Evolutionary conservation across 2,797 vertebrate genomes (phyloP).

Genomic region (Aselliscus stoliczkanus): DNA sequence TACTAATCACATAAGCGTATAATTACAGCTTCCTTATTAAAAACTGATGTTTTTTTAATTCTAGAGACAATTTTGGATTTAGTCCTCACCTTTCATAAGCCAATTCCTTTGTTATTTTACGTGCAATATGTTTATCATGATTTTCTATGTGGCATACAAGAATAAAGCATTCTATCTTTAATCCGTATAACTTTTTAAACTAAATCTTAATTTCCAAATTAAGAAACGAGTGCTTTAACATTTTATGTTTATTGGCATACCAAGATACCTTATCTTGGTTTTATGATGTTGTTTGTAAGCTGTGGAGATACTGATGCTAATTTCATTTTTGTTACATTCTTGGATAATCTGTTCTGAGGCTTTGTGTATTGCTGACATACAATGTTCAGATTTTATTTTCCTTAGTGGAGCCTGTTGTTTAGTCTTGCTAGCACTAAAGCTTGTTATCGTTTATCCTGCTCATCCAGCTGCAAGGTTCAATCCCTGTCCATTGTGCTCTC

Average conservation of each 20-base stretch:
- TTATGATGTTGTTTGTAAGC: slow-evolving; percentile 64
- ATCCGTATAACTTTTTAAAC: slow-evolving; percentile 60
- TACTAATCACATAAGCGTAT: background rate
- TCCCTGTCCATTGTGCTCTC: slow-evolving; percentile 59
- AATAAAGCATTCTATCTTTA: slow-evolving; percentile 66
- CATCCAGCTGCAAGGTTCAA: slow-evolving; percentile 69
- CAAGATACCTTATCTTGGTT: slow-evolving; percentile 67
- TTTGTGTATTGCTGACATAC: slow-evolving; percentile 68
- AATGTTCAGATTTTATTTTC: slow-evolving; percentile 57
- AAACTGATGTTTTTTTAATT: background rate
- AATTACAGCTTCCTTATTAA: background rate
- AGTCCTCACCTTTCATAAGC: slow-evolving; percentile 29
- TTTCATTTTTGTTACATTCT: slow-evolving; percentile 75
- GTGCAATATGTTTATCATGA: slow-evolving; percentile 20
- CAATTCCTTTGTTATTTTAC: slow-evolving; percentile 48
- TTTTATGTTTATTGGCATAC: slow-evolving; percentile 55
- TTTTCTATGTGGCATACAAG: slow-evolving; percentile 51
- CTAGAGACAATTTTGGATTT: slow-evolving; percentile 5
- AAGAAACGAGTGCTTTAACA: slow-evolving; percentile 61
- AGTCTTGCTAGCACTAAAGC: slow-evolving; percentile 69
- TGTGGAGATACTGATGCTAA: slow-evolving; percentile 74
- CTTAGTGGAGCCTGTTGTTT: slow-evolving; percentile 59
- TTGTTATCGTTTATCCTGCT: slow-evolving; percentile 74
- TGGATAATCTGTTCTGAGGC: slow-evolving; percentile 75
- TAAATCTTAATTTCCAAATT: slow-evolving; percentile 72